Evolutionary conservation across 2,797 vertebrate genomes (phyloP), one percentile per base, ranked within the genome.

Genomic region (Masticophis lateralis): DNA sequence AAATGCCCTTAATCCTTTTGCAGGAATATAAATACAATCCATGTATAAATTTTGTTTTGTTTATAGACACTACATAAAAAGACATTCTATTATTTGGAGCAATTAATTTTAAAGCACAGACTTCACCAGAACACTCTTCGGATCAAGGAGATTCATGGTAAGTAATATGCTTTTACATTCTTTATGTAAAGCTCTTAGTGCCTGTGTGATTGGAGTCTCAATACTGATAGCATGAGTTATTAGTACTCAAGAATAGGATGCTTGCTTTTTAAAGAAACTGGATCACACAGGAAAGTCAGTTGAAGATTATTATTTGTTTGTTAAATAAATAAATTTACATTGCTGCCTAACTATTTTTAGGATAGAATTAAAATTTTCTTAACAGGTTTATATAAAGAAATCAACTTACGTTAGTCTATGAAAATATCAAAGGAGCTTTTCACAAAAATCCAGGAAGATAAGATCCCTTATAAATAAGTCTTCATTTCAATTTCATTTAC

Each of bases 81-180:
- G 97, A 99, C 99, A 0, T 99, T 99, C 97, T 99, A 98, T 96
- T 99, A 99, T 95, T 96, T 99, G 96, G 99, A 99, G 94, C 99
- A 99, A 97, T 97, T 99, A 97, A 99, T 99, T 97, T 97, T 99
- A 89, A 99, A 99, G 95, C 99, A 99, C 95, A 99, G 98, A 96
- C 98, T 99, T 93, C 99, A 99, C 94, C 98, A 99, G 96, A 99
- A 99, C 94, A 97, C 98, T 0, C 98, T 99, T 57, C 99, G 99
- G 95, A 99, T 99, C 96, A 99, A 99, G 96, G 99, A 99, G 97
- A 99, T 99, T 94, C 98, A 99, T 0, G 99, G 99, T 99, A 96
- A 87, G 98, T 94, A 87, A 83, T 10, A 4, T 25, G 79, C 60
- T 0, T 53, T 63, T 28, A 5, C 32, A 37, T 51, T 43, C 1